Evolutionary conservation across 2,888 invertebrate genomes (phyloP), one percentile per base, ranked within the genome.

Genomic region (Agrilus cyanescens): DNA sequence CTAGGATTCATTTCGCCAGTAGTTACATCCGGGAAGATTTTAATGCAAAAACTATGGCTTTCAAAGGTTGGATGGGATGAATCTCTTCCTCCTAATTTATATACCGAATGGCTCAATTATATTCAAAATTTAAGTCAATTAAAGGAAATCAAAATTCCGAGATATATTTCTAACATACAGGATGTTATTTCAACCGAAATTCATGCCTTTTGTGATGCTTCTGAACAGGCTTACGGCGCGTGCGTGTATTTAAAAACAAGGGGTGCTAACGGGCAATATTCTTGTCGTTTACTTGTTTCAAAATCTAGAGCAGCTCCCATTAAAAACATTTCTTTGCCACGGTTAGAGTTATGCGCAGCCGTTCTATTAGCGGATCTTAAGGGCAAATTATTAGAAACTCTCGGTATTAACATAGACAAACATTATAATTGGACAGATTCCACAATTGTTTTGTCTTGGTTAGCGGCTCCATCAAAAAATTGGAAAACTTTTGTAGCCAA

Each of bases 401-500:
- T 38, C 32, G 13, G 32, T n/a, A 12, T 38, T 5, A 31, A 4
- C 4, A 20, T 38, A 12, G 12, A n/a, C 6, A 4, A 6, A 12
- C 8, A 4, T 4, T 20, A 7, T 4, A 13, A 31, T 10, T 38
- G 25, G n/a, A 38, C 38, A 12, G 31, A 38, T n/a, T 38, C 38
- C 5, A 38, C 31, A 10, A 31, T 38, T 30, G 32, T 31, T 5
- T 13, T 38, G 14, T 30, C 38, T 15, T 38, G 8, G 38, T 31
- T 38, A n/a, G 7, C 5, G 8, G 10, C 25, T 20, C 10, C 13
- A 13, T 38, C n/a, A n/a, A n/a, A n/a, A n/a, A n/a, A n/a, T n/a
- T n/a, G n/a, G 32, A 29, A 38, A 38, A 31, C 38, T 31, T 38
- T 38, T 38, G 38, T 38, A 10, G 38, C 31, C 3, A 38, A 38